Conservation (phyloP, 2,113 vertebrate species). For the Onychostruthus taczanowskii region DNA sequence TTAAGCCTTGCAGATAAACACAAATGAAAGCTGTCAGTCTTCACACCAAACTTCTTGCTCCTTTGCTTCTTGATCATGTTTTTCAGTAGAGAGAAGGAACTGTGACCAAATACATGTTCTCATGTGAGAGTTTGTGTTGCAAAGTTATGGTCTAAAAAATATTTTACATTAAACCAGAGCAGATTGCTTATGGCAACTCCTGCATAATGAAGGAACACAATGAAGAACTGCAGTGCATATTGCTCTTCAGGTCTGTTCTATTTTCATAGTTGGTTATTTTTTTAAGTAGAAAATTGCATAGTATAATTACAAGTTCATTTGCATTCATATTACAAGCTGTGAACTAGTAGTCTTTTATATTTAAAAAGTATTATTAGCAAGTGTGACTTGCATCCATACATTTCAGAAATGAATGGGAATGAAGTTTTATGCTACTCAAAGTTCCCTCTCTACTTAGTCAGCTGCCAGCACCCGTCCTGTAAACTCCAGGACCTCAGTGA, state of each 20-base stretch:
- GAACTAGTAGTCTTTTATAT: slow-evolving; percentile 75
- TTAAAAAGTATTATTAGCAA: slow-evolving; percentile 70
- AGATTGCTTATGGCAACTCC: slow-evolving; percentile 76
- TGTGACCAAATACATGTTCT: not conserved
- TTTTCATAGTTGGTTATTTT: slow-evolving; percentile 64
- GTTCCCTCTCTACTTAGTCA: not conserved
- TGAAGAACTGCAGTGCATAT: slow-evolving; percentile 75
- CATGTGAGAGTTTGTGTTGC: slow-evolving; percentile 27
- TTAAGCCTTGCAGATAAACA: not conserved
- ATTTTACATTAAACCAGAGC: slow-evolving; percentile 66
- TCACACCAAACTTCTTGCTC: not conserved
- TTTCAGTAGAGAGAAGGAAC: not conserved
- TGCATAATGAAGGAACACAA: slow-evolving; percentile 76
- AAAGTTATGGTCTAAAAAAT: slow-evolving; percentile 64
- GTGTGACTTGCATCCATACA: slow-evolving; percentile 70
- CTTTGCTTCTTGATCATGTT: not conserved
- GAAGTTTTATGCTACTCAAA: not conserved
- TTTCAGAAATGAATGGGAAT: slow-evolving; percentile 40
- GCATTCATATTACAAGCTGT: slow-evolving; percentile 80
- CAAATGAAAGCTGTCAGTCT: not conserved
- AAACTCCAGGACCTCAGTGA: not conserved
- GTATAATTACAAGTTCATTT: slow-evolving; percentile 84
- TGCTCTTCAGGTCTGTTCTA: slow-evolving; percentile 75
- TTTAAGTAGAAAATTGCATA: slow-evolving; percentile 76
- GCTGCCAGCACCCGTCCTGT: not conserved